These are phyloP conservation scores for Hydropotes inermis DNA, from an alignment of 2,113 vertebrate species.

Conservation along the genomic window DNA sequence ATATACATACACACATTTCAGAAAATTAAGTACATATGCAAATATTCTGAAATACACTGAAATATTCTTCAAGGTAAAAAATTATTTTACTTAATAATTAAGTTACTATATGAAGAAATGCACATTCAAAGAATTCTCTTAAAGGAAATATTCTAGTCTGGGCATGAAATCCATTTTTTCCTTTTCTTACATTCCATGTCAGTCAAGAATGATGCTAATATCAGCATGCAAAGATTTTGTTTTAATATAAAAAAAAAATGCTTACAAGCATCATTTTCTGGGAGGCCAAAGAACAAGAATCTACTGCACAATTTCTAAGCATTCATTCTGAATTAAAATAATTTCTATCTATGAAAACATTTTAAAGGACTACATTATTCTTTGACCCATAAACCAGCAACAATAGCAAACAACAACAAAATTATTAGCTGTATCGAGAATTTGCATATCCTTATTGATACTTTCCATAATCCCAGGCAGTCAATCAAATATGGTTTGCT, in stretches of 20 bases:
- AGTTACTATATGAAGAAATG: background rate
- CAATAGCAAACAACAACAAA: background rate
- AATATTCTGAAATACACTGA: background rate
- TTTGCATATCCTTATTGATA: background rate
- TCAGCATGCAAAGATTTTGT: background rate
- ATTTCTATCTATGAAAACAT: background rate
- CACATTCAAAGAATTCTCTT: background rate
- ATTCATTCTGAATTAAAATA: conserved; percentile 23
- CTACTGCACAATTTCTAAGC: background rate
- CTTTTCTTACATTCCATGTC: background rate
- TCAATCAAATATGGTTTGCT: background rate
- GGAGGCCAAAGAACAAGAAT: conserved; percentile 18
- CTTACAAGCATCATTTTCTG: background rate
- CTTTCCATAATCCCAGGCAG: conserved; percentile 4
- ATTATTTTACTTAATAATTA: background rate
- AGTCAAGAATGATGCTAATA: background rate
- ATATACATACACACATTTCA: background rate
- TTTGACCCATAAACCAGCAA: background rate
- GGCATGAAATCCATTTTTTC: background rate
- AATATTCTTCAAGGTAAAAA: conserved; percentile 18
- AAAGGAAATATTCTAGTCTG: background rate
- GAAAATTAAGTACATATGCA: background rate
- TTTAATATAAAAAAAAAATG: conserved; percentile 17
- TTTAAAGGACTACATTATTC: conserved; percentile 3
- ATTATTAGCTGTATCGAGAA: background rate